Conservation (phyloP, 2,113 vertebrate genomes). For the Periophthalmus modestus region DNA sequence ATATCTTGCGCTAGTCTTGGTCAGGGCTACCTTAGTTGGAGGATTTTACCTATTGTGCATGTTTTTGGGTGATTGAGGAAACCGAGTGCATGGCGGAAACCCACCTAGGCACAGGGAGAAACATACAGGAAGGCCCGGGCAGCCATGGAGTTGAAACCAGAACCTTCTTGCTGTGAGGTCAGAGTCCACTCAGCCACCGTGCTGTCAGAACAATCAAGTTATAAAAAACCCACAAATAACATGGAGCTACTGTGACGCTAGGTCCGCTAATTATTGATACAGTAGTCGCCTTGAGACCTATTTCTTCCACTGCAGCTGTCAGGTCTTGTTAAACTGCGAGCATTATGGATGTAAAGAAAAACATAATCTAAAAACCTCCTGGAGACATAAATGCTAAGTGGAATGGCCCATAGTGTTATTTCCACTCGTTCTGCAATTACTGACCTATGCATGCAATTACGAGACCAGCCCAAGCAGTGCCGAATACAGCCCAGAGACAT, state of each 20-base stretch:
- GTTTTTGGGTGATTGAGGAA: no score
- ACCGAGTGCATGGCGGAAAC: no score
- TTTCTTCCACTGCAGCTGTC: constrained; percentile 29
- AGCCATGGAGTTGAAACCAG: no score
- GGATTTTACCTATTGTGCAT: no score
- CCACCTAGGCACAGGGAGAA: no score
- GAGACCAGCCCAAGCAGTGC: constrained; percentile 72
- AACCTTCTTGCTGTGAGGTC: no score
- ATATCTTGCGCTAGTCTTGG: no score
- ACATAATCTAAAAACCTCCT: constrained; percentile 39
- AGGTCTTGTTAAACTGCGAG: constrained; percentile 18
- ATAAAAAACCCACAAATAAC: neutral
- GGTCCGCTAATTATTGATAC: neutral
- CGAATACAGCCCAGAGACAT: constrained; percentile 65
- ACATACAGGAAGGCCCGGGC: no score
- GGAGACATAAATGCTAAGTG: constrained; percentile 48
- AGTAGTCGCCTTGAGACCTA: neutral
- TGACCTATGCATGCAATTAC: constrained; percentile 74
- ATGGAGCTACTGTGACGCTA: neutral
- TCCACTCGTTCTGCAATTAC: constrained; percentile 35
- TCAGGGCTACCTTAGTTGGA: no score
- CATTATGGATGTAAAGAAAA: constrained; percentile 41
- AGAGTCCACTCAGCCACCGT: no score
- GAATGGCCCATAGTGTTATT: constrained; percentile 49
- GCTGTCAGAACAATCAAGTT: no score